A percentile compares a stretch with the other conserved stretches of the same genome.
phyloP scores from a whole-genome alignment of 2,797 vertebrate species.

The Molossus alvarezi region DNA sequence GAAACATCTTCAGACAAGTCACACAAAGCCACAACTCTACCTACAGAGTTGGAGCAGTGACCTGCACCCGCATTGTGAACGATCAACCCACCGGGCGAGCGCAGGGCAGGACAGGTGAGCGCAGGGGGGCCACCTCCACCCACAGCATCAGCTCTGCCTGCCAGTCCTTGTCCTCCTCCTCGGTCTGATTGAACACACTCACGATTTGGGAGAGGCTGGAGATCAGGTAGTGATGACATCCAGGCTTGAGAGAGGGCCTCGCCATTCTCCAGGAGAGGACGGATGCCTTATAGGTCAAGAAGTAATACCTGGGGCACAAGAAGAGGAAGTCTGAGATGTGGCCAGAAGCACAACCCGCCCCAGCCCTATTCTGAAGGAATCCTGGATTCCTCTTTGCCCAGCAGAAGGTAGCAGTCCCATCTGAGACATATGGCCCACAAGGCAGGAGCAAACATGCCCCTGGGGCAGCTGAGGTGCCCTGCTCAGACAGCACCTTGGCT shows the following conservation, averaged over 20 bases:
- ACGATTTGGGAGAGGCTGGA: slow-evolving; percentile 93
- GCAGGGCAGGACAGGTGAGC: too few species aligned
- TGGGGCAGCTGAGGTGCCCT: background rate
- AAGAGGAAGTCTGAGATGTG: fast-evolving
- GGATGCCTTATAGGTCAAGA: slow-evolving; percentile 95
- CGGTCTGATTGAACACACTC: slow-evolving; percentile 90
- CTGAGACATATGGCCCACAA: fast-evolving
- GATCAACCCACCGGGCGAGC: too few species aligned
- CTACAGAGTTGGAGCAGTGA: fast-evolving
- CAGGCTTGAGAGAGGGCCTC: slow-evolving; percentile 92
- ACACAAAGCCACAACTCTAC: fast-evolving
- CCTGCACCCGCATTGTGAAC: fast-evolving
- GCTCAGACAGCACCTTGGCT: fast-evolving
- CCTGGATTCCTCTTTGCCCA: fast-evolving
- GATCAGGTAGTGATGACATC: slow-evolving; percentile 90
- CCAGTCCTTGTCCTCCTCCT: slow-evolving; percentile 93
- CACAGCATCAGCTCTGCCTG: slow-evolving; percentile 95
- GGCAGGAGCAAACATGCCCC: background rate
- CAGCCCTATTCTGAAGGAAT: background rate
- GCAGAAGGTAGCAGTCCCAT: background rate
- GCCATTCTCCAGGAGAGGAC: slow-evolving; percentile 94
- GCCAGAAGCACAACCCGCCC: fast-evolving
- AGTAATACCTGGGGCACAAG: slow-evolving; percentile 90
- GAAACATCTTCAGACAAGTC: background rate
- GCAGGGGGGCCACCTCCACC: background rate